Evolutionary conservation across 92 coral and sea anemone genomes (phyloP), one percentile per base, ranked within the genome.

Genomic region (Phenganax stokvisi): DNA sequence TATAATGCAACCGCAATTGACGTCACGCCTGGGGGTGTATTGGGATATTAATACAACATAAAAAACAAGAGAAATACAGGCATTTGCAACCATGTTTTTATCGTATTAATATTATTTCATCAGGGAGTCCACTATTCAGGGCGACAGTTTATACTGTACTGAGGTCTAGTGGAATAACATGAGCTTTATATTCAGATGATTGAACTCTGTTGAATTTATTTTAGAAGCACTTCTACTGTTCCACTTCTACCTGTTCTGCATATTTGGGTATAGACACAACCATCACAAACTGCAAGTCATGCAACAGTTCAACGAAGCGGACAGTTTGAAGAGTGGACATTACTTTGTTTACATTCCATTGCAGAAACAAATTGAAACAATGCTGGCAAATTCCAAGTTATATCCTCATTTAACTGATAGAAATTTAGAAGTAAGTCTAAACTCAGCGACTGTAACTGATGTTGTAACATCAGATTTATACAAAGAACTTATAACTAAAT

Each of bases 161-260:
- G 0, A 37, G 5, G 2, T 1, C 47, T 37, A 37, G 5, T 37
- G 8, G 17, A 15, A 13, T 59, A 59, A 13, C 3, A 58, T 3
- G 12, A 58, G 12, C 16, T 3, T 58, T 58, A 13, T 59, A 59
- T 20, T 59, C 65, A 64, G 9, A 31, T 64, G 27, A 20, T 20
- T 64, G 17, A 30, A 3, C 37, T 71, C 25, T 20, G 25, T 20
- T 20, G 25, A 20, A 10, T 68, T 74, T 74, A 54, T 54, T 76
- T 17, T 76, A 76, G 80, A 76, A 54, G 59, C 80, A 76, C 67
- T 59, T 27, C 61, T 76, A 76, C 55, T 57, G 80, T 47, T 28
- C 67, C 3, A 11, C 62, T 7, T 76, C 68, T 28, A 76, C 25
- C 25, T 29, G 55, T 57, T 68, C 15, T 76, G 57, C 80, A 20